Base-by-base conservation (phyloP, 2,888 invertebrate species). In the Perithous albicinctus region DNA sequence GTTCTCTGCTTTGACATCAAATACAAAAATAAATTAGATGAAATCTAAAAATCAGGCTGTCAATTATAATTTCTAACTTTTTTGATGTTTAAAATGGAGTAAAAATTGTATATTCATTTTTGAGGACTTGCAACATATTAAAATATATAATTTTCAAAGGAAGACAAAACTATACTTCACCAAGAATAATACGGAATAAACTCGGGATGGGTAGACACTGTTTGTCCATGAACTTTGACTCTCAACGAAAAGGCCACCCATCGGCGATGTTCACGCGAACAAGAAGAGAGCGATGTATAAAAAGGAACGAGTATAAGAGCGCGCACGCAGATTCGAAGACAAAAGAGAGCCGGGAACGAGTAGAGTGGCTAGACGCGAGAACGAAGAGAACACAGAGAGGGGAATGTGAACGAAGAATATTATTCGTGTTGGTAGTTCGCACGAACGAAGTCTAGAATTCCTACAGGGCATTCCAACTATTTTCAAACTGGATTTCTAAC, bases 221-320 rank as follows among this genome's bases (percentile, higher is more conserved):
- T 41, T 48, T 35, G 79, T 79, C 79, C 79, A 51, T 79, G 79
- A 79, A 79, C 79, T 79, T 79, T 79, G 74, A 63, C 74, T 79
- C 63, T n/a, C 6, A 54, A 38, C 54, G 74, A 74, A 79, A 74
- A 74, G 63, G 74, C 67, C 74, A 69, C n/a, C n/a, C 61, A 67
- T 29, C 64, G 20, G 10, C 46, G 64, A 72, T 56, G 35, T 59
- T 72, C 32, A 35, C 63, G 70, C 26, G 38, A 67, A 59, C 20
- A 63, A 29, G 48, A 63, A 10, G 54, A 41, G 63, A 70, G n/a
- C 51, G 18, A 51, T 38, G 32, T 29, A 46, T 12, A 38, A 23
- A 54, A 20, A n/a, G n/a, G n/a, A 5, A 23, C 15, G 26, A 70
- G 26, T 41, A 26, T n/a, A n/a, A n/a, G 15, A 38, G 15, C 35